Conservation (phyloP, 2,113 vertebrate species). For the Bothrops jararaca region DNA sequence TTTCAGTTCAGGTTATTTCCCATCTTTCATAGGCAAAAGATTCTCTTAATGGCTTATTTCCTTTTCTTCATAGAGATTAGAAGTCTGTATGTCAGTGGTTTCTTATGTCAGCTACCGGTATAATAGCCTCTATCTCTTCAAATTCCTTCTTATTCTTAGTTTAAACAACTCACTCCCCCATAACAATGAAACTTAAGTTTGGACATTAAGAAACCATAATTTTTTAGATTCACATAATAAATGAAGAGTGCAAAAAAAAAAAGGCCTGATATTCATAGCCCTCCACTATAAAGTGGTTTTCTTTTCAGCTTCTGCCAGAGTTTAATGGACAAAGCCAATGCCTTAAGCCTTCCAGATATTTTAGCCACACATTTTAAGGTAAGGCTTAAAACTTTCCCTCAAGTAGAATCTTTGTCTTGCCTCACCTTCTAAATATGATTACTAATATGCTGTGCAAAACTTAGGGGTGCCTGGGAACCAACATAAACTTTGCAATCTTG, state of each 20-base stretch:
- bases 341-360: not conserved
- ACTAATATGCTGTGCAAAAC: not conserved
- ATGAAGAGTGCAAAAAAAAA: not conserved
- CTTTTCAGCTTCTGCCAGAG: not conserved
- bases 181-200: not conserved
- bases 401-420: not conserved
- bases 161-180: not conserved
- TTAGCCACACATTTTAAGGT: not conserved
- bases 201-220: not conserved
- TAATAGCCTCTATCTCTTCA: not conserved
- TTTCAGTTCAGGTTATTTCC: not conserved
- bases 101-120: not conserved
- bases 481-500: not conserved
- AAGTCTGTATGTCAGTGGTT: not conserved
- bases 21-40: not conserved
- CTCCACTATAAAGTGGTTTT: not conserved
- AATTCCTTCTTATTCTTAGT: conserved; percentile 4
- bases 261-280: not conserved
- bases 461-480: not conserved
- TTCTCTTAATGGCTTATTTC: not conserved
- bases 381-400: not conserved
- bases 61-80: not conserved
- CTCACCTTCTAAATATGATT: not conserved
- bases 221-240: not conserved
- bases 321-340: not conserved